These are phyloP conservation scores for Neodiprion lecontei DNA, from an alignment of 1,140 invertebrate genomes.

Conservation along the genomic window DNA sequence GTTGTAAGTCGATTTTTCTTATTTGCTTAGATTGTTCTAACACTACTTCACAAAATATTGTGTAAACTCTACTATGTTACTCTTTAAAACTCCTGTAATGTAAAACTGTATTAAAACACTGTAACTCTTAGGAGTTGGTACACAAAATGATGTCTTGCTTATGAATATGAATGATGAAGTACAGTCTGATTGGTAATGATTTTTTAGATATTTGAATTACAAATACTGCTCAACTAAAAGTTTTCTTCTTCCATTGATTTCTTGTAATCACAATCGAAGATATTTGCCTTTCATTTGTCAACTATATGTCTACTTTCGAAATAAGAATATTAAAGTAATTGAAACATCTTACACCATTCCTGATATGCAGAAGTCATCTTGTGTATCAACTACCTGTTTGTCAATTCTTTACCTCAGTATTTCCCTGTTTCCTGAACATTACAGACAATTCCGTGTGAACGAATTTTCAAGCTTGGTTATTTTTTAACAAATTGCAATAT, in stretches of 20 bases:
- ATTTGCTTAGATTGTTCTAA: neutral
- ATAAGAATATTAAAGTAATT: neutral
- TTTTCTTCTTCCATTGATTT: neutral
- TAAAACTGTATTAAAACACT: neutral
- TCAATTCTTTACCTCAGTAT: slow-evolving; percentile 1
- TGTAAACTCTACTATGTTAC: neutral
- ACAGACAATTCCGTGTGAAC: neutral
- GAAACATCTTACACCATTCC: too few species aligned
- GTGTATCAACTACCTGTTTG: slow-evolving; percentile 1
- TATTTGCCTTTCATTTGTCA: slow-evolving; percentile 2
- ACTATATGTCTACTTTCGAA: neutral
- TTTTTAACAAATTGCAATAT: too few species aligned
- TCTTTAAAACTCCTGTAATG: neutral
- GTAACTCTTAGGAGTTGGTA: neutral
- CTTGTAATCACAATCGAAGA: neutral
- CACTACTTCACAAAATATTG: neutral
- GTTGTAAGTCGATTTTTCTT: neutral
- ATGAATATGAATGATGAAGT: neutral
- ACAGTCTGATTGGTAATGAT: too few species aligned
- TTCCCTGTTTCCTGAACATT: neutral
- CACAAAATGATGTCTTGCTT: neutral
- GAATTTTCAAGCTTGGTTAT: too few species aligned
- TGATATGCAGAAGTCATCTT: neutral
- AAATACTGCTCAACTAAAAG: too few species aligned
- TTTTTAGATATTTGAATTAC: too few species aligned